phyloP scores from a whole-genome alignment of 2,888 invertebrate species.

The Lacanobia wlatinum region DNA sequence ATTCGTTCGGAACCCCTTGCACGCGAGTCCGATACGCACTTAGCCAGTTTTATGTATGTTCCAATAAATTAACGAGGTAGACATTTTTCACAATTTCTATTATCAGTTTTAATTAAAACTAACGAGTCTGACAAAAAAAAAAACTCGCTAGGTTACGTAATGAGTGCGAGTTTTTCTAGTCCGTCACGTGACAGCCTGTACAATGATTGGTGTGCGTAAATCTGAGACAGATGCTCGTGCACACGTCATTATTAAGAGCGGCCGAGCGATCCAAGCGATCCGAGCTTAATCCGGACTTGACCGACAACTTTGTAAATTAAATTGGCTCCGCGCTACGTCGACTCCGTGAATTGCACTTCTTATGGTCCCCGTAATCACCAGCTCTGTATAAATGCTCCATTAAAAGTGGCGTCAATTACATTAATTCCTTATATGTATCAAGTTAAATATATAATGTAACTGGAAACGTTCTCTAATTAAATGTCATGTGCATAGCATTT shows the following conservation, averaged over 20 bases:
- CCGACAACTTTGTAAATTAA: slow-evolving; percentile 89
- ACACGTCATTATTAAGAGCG: slow-evolving; percentile 80
- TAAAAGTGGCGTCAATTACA: slow-evolving; percentile 89
- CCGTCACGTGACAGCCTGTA: slow-evolving; percentile 43
- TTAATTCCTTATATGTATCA: slow-evolving; percentile 84
- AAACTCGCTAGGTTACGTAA: slow-evolving; percentile 27
- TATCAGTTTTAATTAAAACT: slow-evolving; percentile 23
- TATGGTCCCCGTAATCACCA: slow-evolving; percentile 84
- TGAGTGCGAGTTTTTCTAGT: slow-evolving; percentile 31
- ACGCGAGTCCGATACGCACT: too few species aligned
- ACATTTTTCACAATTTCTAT: slow-evolving; percentile 17
- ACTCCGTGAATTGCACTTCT: slow-evolving; percentile 84
- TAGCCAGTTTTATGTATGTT: slow-evolving; percentile 3
- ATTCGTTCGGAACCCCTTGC: too few species aligned
- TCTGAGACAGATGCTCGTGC: slow-evolving; percentile 76
- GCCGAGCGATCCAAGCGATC: slow-evolving; percentile 69
- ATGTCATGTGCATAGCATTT: slow-evolving; percentile 82
- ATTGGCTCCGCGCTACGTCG: slow-evolving; percentile 83
- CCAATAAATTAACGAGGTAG: slow-evolving; percentile 17
- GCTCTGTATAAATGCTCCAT: slow-evolving; percentile 84
- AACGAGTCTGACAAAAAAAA: slow-evolving; percentile 23
- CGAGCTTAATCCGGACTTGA: slow-evolving; percentile 81
- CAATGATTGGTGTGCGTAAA: slow-evolving; percentile 71
- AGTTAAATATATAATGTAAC: slow-evolving; percentile 82
- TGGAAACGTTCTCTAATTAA: slow-evolving; percentile 81